Evolutionary conservation across 2,888 invertebrate species (phyloP).

Genomic region (Operophtera brumata): DNA sequence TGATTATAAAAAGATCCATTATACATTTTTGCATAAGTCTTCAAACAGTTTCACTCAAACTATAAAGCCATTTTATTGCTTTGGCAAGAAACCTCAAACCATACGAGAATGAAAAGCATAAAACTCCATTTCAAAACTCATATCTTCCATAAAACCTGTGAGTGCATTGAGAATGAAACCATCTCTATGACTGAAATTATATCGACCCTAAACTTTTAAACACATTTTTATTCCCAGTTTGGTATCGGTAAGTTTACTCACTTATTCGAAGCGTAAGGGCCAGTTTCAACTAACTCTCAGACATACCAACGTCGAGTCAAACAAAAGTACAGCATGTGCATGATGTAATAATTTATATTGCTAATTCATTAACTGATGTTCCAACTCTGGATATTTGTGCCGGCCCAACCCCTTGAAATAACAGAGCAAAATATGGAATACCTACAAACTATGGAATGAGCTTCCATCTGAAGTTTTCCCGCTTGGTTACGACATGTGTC

Average conservation of each 20-base stretch:
- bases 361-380: no score
- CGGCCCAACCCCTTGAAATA: no score
- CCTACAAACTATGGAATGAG: no score
- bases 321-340: no score
- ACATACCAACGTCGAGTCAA: no score
- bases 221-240: conserved; percentile 2
- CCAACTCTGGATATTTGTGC: no score
- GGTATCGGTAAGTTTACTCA: conserved; percentile 8
- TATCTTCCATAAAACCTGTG: not conserved
- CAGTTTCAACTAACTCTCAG: not conserved
- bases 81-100: not conserved
- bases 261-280: conserved; percentile 10
- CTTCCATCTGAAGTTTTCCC: no score
- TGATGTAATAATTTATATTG: no score
- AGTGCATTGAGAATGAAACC: not conserved
- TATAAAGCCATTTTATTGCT: not conserved
- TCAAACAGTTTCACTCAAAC: not conserved
- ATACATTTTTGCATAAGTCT: no score
- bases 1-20: no score
- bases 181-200: not conserved
- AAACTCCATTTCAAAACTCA: not conserved
- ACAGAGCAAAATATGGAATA: no score
- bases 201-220: conserved; percentile 1
- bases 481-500: no score
- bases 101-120: not conserved